Evolutionary conservation across 2,797 vertebrate species (phyloP), one percentile per base, ranked within the genome.

Genomic region (Coracias cyanogaster): DNA sequence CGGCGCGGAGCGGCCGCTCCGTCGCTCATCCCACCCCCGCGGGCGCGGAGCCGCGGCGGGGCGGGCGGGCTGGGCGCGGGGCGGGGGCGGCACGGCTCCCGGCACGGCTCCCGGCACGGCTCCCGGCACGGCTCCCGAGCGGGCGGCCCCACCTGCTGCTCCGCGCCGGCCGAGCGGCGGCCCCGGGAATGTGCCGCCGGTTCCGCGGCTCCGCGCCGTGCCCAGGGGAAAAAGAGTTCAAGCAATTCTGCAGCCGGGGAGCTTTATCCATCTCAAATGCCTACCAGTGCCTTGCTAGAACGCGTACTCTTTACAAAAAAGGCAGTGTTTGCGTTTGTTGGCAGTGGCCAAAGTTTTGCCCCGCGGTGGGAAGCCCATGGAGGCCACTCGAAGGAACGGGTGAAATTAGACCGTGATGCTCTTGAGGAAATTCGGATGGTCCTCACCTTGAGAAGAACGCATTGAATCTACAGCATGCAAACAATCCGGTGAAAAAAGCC

Each of bases 141-240:
- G 12, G 14, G 62, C 72, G 21, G 72, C 86, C 57, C 85, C 90
- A 90, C 95, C 95, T 92, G 95, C 28, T 37, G 77, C 67, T 71
- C 12, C 69, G 25, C 5, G 60, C 60, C 64, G 89, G 64, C n/a
- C n/a, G 11, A 18, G 78, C 80, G 1, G 4, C 26, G 83, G 72
- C 66, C 6, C 81, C 64, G 31, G 64, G 90, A 62, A 77, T 24
- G 55, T 18, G 72, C 90, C 77, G 19, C 62, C 70, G 81, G 87
- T n/a, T 64, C 29, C 76, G 64, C 55, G 65, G 65, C 54, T 4
- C 58, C 19, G 1, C 7, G 6, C n/a, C 0, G 24, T 25, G 51
- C 16, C 0, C 10, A 14, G 12, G 57, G 16, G 24, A 60, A 16
- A 37, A 46, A 74, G 14, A 37, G 16, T 15, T 51, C 25, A 28